Evolutionary conservation across 1,140 invertebrate genomes (phyloP), one percentile per base, ranked within the genome.

Genomic region (Heliconius hewitsoni): DNA sequence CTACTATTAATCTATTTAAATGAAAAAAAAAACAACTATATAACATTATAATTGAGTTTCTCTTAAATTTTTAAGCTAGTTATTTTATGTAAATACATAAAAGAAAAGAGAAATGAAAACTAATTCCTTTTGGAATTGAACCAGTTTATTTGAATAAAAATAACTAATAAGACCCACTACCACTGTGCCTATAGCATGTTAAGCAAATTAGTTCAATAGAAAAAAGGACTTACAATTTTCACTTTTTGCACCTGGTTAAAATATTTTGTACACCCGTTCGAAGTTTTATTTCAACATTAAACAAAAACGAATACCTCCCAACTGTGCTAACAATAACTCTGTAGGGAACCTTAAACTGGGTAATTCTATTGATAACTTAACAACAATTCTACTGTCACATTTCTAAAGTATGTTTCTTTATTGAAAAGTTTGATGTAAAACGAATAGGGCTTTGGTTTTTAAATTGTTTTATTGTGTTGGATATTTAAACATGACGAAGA

Each of bases 281-380:
- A 3, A 60, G 13, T 30, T 27, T 66, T 66, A 66, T 66, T 66
- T 66, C 60, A 66, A 66, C 60, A 66, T 66, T 66, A 66, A 66
- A 66, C 30, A 66, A 30, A 66, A 66, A 23, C 23, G 9, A 66
- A 9, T 66, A 66, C 11, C 23, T 27, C 5, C 60, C 74, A 76
- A 27, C 74, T 76, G 60, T 39, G 46, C 34, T 76, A 46, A 76
- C 74, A 76, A 76, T 76, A 70, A 0, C 74, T 39, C 74, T 27
- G 74, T 66, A 70, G 37, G 39, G 42, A 71, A 27, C 27, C 2
- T 66, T 27, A 66, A 66, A 66, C 2, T 66, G 60, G 60, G 60
- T 27, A 30, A 13, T 66, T 66, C 60, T 66, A 27, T 66, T 66
- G 60, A 3, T 23, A 6, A 30, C 23, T 66, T 66, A 30, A 16